Base-by-base conservation (phyloP, 2,888 invertebrate genomes). In the Hypsopygia costalis region DNA sequence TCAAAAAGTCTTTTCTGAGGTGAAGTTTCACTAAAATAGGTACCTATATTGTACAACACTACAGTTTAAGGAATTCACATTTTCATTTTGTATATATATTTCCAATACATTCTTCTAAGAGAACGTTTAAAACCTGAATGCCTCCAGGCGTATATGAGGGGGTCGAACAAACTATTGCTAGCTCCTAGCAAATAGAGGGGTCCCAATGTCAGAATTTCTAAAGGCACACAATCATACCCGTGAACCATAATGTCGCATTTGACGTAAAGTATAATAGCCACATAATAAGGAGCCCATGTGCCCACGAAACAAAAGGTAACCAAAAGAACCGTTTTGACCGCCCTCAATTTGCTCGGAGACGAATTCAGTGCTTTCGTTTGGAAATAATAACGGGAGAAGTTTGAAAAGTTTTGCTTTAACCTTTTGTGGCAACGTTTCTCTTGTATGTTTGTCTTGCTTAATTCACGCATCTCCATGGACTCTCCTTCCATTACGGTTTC, bases 61-160 rank as follows among this genome's bases (percentile, higher is more conserved):
- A n/a, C n/a, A n/a, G n/a, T n/a, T n/a, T n/a, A n/a, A n/a, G n/a
- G n/a, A n/a, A n/a, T 22, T 33, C 28, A 39, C 33, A 37, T 39
- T 33, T 43, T 51, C 3, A 52, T 46, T 51, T 64, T 65, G 11
- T 58, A 55, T 12, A 69, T 45, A 50, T 58, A 74, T 41, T 66
- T 72, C 50, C 60, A 58, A 37, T 81, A 72, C 34, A 87, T 73
- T 52, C 72, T 81, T 36, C 66, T 72, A 4, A 89, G 54, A 12
- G 82, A 87, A 6, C 61, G 67, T 49, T 91, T 80, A 49, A 91
- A 92, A 1, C 91, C 91, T 31, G 90, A 90, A 65, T 92, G 91
- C 83, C 91, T 91, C 91, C 91, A 92, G 0, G 91, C 91, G 55
- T 91, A 92, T 43, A 92, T 91, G 7, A 92, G 56, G 0, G 92